Evolutionary conservation across 2,113 vertebrate genomes (phyloP).

Genomic region (Pachycephala philippinensis): DNA sequence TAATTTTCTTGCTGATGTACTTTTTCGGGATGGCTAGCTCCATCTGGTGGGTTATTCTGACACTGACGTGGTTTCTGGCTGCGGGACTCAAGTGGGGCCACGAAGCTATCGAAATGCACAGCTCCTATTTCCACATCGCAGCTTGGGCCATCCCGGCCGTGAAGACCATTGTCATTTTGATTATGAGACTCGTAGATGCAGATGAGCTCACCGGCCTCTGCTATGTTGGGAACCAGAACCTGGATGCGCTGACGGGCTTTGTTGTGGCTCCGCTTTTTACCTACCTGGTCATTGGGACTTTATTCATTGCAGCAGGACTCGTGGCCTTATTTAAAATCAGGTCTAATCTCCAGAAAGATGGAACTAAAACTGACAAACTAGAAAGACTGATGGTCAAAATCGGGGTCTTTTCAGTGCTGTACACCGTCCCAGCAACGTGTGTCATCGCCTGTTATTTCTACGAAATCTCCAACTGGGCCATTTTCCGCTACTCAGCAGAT

Average conservation of each 20-base stretch:
- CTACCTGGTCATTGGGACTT: conserved; percentile 93
- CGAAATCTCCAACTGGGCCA: conserved; percentile 92
- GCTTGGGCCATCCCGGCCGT: conserved; percentile 97
- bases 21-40: conserved; percentile 99
- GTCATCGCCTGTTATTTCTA: conserved; percentile 98
- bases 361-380: conserved; percentile 97
- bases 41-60: conserved; percentile 99
- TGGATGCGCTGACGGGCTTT: conserved; percentile 93
- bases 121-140: conserved; percentile 98
- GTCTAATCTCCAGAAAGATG: conserved; percentile 97
- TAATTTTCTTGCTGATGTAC: conserved; percentile 98
- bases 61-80: conserved; percentile 97
- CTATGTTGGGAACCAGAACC: conserved; percentile 93
- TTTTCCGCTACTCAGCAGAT: conserved; percentile 84
- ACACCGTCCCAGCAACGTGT: conserved; percentile 94
- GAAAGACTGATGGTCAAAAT: conserved; percentile 99
- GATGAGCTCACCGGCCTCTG: conserved; percentile 94
- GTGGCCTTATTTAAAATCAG: conserved; percentile 98
- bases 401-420: conserved; percentile 96
- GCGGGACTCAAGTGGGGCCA: conserved; percentile 98
- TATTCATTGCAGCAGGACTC: conserved; percentile 94
- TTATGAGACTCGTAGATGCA: conserved; percentile 95
- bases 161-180: conserved; percentile 97
- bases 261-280: conserved; percentile 95
- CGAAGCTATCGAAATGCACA: conserved; percentile 99